Percentiles rank a stretch among this genome's conserved stretches.
These are phyloP conservation scores for Parascotia fuliginaria DNA, from an alignment of 2,888 invertebrate genomes.

Conservation along the genomic window DNA sequence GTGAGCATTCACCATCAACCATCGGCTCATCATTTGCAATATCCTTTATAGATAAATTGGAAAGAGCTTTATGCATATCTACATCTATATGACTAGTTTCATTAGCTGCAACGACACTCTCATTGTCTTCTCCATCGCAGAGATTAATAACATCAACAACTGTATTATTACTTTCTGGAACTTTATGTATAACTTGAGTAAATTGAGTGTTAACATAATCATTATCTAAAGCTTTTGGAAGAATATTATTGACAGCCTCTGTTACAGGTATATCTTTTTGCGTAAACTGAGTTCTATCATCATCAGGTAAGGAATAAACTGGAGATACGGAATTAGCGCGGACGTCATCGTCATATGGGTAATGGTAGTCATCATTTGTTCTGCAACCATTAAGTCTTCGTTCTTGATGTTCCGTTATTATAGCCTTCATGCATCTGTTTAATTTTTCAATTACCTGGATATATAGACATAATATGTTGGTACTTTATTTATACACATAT, in stretches of 20 bases:
- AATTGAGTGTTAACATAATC: too few species aligned
- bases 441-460: constrained; percentile 70
- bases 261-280: constrained; percentile 12
- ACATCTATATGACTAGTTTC: constrained; percentile 1
- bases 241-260: background rate
- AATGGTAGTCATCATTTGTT: background rate
- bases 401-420: constrained; percentile 50
- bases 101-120: background rate
- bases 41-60: constrained; percentile 39
- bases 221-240: too few species aligned
- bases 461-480: constrained; percentile 1
- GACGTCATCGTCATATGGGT: background rate
- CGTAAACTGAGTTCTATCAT: constrained; percentile 43
- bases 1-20: constrained; percentile 42
- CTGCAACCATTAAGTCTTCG: background rate
- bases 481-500: background rate
- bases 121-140: constrained; percentile 17
- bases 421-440: constrained; percentile 52
- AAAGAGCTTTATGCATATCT: constrained; percentile 41
- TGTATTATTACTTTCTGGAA: background rate
- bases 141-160: constrained; percentile 34
- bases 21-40: constrained; percentile 1
- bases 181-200: background rate
- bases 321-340: constrained; percentile 37
- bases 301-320: constrained; percentile 51